Evolutionary conservation across 2,797 vertebrate species (phyloP), one percentile per base, ranked within the genome.

Genomic region (Pseudomugil gertrudae): DNA sequence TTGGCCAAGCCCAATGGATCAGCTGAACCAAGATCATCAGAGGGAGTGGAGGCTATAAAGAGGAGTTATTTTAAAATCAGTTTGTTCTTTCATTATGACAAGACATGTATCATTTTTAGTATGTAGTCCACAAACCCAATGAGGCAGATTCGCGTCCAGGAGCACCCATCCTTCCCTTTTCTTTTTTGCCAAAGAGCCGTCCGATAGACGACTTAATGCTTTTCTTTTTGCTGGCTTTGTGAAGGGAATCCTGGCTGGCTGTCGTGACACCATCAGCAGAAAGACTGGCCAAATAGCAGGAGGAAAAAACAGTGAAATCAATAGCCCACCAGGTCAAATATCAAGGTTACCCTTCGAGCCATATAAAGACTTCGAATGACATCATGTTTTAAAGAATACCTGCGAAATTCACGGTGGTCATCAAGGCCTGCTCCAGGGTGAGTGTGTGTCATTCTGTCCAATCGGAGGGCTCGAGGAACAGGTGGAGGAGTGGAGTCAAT

Each of bases 141-240:
- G 95, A 96, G 29, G 94, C 72, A 30, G 95, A 95, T 78, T 97
- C 96, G 0, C 96, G 92, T 1, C 95, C 95, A 3, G 94, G 92
- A 21, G 91, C 92, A 3, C 95, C 95, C 74, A 96, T 93, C 36
- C 96, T 91, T 4, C 96, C 96, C 72, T 98, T 98, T 72, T 97
- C 96, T 81, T 96, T 98, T 90, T 98, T 97, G 74, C 96, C 96
- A 72, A 98, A 98, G 58, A 98, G 95, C 14, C 96, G 95, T 8
- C 96, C 96, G 17, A 97, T 97, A 72, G 96, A 97, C 5, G 96
- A 98, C 90, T 98, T 98, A 72, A 97, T 98, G 90, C 95, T 98
- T 85, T 98, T 98, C 94, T 96, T 97, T 92, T 97, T 97, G 84
- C 95, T 96, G 83, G 95, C 93, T 90, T 98, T 98, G 90, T 97